Conservation (phyloP, 2,888 invertebrate genomes). For the Diaperis boleti region DNA sequence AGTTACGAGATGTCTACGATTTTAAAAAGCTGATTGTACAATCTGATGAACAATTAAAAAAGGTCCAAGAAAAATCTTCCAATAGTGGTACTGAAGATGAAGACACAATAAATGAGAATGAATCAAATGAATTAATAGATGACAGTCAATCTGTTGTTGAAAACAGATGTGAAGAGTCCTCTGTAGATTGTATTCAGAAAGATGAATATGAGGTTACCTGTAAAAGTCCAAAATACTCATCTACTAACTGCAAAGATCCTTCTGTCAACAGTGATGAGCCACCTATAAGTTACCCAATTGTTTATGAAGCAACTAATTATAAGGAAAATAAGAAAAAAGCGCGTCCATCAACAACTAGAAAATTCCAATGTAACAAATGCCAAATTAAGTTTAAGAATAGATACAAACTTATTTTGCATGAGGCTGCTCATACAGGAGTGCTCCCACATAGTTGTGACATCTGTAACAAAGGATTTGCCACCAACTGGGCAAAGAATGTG, state of each 20-base stretch:
- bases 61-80: background rate
- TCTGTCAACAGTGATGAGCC: background rate
- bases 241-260: too few species aligned
- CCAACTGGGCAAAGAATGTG: slow-evolving; percentile 16
- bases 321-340: too few species aligned
- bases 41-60: slow-evolving; percentile 14
- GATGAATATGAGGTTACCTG: too few species aligned
- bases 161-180: too few species aligned
- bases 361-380: slow-evolving; percentile 22
- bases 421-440: slow-evolving; percentile 16
- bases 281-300: background rate
- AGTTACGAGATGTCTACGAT: slow-evolving; percentile 5
- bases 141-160: background rate
- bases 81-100: slow-evolving; percentile 3
- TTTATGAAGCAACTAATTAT: too few species aligned
- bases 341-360: too few species aligned
- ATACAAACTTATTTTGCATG: slow-evolving; percentile 14
- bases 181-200: too few species aligned
- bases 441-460: slow-evolving; percentile 23
- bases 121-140: background rate
- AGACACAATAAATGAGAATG: background rate
- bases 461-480: slow-evolving; percentile 25
- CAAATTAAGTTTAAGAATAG: slow-evolving; percentile 7
- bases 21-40: slow-evolving; percentile 23
- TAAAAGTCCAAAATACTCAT: too few species aligned